phyloP scores from a whole-genome alignment of 2,888 invertebrate genomes.

The Clostera curtula region DNA sequence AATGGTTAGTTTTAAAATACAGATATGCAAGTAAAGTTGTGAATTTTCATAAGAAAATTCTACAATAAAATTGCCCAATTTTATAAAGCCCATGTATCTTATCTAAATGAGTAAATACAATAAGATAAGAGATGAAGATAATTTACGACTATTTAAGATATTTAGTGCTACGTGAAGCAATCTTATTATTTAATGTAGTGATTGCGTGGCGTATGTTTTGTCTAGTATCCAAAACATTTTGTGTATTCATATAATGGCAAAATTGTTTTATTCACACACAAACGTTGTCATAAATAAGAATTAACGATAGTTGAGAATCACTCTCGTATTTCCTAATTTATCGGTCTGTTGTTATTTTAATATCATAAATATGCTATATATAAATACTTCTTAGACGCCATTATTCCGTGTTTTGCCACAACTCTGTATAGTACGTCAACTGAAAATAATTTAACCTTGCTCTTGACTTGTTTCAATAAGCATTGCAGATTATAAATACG shows the following conservation, averaged over 20 bases:
- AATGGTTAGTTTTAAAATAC: no score
- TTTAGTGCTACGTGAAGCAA: no score
- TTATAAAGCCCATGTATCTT: no score
- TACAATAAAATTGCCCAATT: no score
- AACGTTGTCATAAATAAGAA: slow-evolving; percentile 2
- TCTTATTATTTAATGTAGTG: no score
- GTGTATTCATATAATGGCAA: slow-evolving; percentile 1
- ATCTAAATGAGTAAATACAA: no score
- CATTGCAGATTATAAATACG: slow-evolving; percentile 13
- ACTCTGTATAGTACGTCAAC: slow-evolving; percentile 23
- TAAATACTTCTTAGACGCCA: slow-evolving; percentile 2
- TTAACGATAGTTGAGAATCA: background rate
- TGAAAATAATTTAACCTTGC: slow-evolving; percentile 40
- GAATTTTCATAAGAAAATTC: no score
- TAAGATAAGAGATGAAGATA: no score
- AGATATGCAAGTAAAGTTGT: no score
- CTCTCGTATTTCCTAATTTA: background rate
- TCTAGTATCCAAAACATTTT: slow-evolving; percentile 5
- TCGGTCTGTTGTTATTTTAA: background rate
- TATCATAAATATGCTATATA: background rate
- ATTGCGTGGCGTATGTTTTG: slow-evolving; percentile 5
- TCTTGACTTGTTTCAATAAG: slow-evolving; percentile 33
- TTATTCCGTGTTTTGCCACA: slow-evolving; percentile 10
- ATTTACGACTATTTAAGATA: no score
- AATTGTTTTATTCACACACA: slow-evolving; percentile 1